These are phyloP conservation scores for Pleuronectes platessa DNA, from an alignment of 2,113 vertebrate genomes.

Conservation along the genomic window DNA sequence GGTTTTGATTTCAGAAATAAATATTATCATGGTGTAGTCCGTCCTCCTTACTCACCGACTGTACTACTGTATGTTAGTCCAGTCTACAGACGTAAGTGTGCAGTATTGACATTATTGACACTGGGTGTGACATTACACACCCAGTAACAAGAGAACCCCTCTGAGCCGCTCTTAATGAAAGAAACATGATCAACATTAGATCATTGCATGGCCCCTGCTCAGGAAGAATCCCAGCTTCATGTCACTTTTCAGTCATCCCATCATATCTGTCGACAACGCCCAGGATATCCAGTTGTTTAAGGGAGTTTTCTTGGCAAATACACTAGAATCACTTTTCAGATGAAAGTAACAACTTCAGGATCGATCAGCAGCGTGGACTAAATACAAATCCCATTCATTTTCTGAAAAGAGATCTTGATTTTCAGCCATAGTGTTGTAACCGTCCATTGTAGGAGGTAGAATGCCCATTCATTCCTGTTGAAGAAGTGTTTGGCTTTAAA, in stretches of 20 bases:
- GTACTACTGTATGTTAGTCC: not conserved
- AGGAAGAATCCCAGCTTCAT: not conserved
- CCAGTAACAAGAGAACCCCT: constrained; percentile 16
- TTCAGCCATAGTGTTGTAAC: too few species aligned
- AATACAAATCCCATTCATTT: too few species aligned
- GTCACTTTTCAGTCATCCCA: not conserved
- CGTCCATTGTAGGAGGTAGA: too few species aligned
- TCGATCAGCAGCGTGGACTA: too few species aligned
- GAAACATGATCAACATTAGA: constrained; percentile 12
- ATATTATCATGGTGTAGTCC: not conserved
- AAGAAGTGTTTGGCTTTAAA: too few species aligned
- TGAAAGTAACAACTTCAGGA: too few species aligned
- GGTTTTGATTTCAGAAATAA: not conserved
- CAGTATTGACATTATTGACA: constrained; percentile 24
- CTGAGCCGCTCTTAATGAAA: constrained; percentile 7
- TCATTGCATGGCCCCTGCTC: constrained; percentile 8
- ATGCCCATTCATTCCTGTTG: too few species aligned
- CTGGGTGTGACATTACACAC: not conserved
- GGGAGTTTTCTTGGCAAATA: not conserved
- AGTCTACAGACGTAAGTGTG: constrained; percentile 6
- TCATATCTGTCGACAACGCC: not conserved
- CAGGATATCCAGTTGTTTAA: not conserved
- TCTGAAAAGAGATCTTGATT: too few species aligned
- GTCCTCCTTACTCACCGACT: not conserved
- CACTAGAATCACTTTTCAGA: not conserved